A percentile compares a stretch with the other conserved stretches of the same genome.
phyloP scores from a whole-genome alignment of 1,140 invertebrate genomes.

The Drosophila asahinai region DNA sequence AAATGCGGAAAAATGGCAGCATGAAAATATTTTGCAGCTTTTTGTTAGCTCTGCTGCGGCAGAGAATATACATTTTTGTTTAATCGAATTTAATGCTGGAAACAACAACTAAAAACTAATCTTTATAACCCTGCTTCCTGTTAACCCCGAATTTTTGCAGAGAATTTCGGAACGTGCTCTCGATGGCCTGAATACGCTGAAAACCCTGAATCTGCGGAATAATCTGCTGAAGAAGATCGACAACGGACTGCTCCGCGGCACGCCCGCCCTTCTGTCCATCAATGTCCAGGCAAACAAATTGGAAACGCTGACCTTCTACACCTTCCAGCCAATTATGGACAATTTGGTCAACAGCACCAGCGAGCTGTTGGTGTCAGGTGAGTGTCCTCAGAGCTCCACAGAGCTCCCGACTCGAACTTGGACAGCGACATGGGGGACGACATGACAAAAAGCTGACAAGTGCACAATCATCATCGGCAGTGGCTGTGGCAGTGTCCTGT shows the following conservation, averaged over 20 bases:
- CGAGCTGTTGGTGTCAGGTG: constrained; percentile 91
- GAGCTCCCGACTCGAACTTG: constrained; percentile 20
- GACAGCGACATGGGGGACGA: constrained; percentile 27
- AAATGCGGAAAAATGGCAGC: constrained; percentile 75
- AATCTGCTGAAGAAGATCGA: constrained; percentile 90
- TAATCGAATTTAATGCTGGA: constrained; percentile 26
- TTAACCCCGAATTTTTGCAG: constrained; percentile 53
- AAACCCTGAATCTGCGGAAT: constrained; percentile 89
- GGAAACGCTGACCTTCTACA: constrained; percentile 90
- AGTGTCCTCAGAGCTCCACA: constrained; percentile 83
- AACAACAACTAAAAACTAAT: constrained; percentile 15
- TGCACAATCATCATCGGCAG: constrained; percentile 35
- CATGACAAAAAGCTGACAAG: constrained; percentile 60
- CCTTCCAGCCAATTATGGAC: constrained; percentile 89
- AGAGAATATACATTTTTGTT: constrained; percentile 1
- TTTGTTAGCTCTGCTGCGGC: constrained; percentile 43
- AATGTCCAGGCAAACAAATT: constrained; percentile 91
- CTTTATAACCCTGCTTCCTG: background rate
- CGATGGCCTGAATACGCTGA: constrained; percentile 89
- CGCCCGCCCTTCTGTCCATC: constrained; percentile 88
- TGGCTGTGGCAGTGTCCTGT: constrained; percentile 13
- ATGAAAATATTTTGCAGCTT: constrained; percentile 59
- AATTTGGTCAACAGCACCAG: constrained; percentile 90
- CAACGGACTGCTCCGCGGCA: constrained; percentile 88
- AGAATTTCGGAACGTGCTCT: constrained; percentile 90